phyloP scores from a whole-genome alignment of 2,797 vertebrate genomes.

The Furcifer pardalis region DNA sequence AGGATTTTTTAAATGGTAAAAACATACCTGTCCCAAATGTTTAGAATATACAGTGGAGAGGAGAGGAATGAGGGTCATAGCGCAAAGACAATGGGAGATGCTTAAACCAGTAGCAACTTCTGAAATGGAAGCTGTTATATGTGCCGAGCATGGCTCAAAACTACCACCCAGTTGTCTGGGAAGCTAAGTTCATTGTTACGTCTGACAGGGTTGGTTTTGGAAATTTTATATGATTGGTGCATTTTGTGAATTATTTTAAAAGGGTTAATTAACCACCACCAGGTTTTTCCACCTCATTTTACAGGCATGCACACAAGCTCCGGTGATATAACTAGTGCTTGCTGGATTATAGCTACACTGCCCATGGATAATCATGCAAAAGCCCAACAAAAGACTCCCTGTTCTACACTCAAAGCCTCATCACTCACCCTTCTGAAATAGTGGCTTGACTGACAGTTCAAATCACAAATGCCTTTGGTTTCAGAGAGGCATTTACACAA shows the following conservation, averaged over 20 bases:
- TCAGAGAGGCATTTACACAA: neutral
- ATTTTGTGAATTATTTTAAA: slow-evolving; percentile 37
- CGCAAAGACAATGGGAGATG: slow-evolving; percentile 9
- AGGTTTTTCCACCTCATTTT: slow-evolving; percentile 16
- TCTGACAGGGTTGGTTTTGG: neutral
- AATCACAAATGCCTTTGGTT: neutral
- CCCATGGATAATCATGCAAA: slow-evolving; percentile 10
- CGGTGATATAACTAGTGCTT: slow-evolving; percentile 3
- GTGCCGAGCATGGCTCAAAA: slow-evolving; percentile 10
- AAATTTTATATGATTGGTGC: slow-evolving; percentile 6
- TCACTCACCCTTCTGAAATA: neutral
- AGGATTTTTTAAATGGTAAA: neutral
- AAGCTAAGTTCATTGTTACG: slow-evolving; percentile 31
- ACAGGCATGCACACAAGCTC: slow-evolving; percentile 4
- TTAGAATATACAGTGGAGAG: neutral
- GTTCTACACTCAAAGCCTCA: neutral
- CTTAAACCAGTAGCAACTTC: slow-evolving; percentile 24
- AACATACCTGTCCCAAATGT: neutral
- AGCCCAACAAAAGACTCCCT: neutral
- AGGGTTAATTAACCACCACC: slow-evolving; percentile 27
- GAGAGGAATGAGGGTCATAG: neutral
- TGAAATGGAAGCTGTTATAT: slow-evolving; percentile 9
- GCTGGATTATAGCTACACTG: slow-evolving; percentile 17
- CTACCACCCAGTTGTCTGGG: neutral
- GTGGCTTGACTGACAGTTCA: neutral